Base-by-base conservation (phyloP, 2,113 vertebrate species). In the Sprattus sprattus region DNA sequence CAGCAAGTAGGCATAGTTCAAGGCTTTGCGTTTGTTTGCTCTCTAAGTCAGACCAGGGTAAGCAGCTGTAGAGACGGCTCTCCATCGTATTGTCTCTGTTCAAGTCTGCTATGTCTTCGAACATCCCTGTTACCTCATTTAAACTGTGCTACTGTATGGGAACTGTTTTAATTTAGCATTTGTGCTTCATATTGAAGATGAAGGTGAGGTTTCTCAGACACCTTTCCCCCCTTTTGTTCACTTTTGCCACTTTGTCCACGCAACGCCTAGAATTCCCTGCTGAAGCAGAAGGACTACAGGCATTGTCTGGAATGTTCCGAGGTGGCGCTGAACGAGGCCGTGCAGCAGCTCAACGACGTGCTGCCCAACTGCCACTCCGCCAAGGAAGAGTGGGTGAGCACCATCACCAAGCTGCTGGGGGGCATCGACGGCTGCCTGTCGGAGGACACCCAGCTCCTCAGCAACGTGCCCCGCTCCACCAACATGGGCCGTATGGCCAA, bases 371-470 rank as follows among this genome's bases (percentile, higher is more conserved):
- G 95, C 60, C 86, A 96, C 5, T 93, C 97, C 11, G 95, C 94
- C 84, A 98, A 97, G 91, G 98, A 99, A 86, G 98, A 99, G 91
- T 99, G 98, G 98, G 96, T 97, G 88, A 93, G 95, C 89, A 98
- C 97, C 0, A 95, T 99, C 81, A 95, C 95, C 54, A 96, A 96
- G 84, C 91, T 99, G 91, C 94, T 99, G 83, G 88, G 91, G 44
- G 97, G 97, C 87, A 95, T 98, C 0, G 96, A 99, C 71, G 92
- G 94, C 89, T 96, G 97, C 54, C 93, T 99, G 82, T 94, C 93
- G 0, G 93, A 96, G 32, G 94, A 97, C 22, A 86, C 78, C 3
- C 91, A 89, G 82, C 93, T 97, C 89, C 93, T 99, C 4, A 93
- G 90, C 82, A 96, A 95, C 1, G 84, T 94, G 0, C 93, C 95